Base-by-base conservation (phyloP, 2,888 invertebrate species). In the Drosophila sordidula region DNA sequence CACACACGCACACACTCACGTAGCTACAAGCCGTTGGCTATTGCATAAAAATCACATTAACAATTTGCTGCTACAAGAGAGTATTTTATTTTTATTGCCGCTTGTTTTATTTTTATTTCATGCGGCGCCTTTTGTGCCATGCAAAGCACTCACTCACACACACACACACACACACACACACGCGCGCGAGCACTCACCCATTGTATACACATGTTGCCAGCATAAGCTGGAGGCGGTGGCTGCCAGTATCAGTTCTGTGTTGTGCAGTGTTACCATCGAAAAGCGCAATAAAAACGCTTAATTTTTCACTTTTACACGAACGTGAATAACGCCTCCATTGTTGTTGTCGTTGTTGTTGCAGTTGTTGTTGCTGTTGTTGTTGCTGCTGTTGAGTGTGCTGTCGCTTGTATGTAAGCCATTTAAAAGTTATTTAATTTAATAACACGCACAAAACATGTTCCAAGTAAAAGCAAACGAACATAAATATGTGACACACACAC, bases 21-120 rank as follows among this genome's bases (percentile, higher is more conserved):
- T 57, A 22, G 16, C 44, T 11, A 2, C 34, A 11, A 29, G 11
- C 52, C 41, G 11, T 14, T 1, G 52, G 62, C 66, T 52, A 84
- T 87, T 86, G 89, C 89, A 87, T 87, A 89, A 87, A 87, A 87
- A 86, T 83, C 78, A 75, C 90, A 89, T 89, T 89, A 89, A 89
- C 87, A 89, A 87, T 90, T 89, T 83, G 83, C 83, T 87, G 85
- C 71, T 69, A 85, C 85, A 85, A 75, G 87, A 81, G 87, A 78
- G 89, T 79, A 83, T 89, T 88, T 89, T 89, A 88, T 88, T 88
- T 87, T 87, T 89, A 89, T 89, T 87, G 89, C 85, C 77, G 79
- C 81, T 69, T 89, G 89, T 85, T 87, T 88, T 89, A 87, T 85
- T 87, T 84, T 83, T 74, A 84, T 85, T 87, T 81, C 81, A 80